Evolutionary conservation across 2,888 invertebrate species (phyloP).

Genomic region (Rhagophthalmus giganteus): DNA sequence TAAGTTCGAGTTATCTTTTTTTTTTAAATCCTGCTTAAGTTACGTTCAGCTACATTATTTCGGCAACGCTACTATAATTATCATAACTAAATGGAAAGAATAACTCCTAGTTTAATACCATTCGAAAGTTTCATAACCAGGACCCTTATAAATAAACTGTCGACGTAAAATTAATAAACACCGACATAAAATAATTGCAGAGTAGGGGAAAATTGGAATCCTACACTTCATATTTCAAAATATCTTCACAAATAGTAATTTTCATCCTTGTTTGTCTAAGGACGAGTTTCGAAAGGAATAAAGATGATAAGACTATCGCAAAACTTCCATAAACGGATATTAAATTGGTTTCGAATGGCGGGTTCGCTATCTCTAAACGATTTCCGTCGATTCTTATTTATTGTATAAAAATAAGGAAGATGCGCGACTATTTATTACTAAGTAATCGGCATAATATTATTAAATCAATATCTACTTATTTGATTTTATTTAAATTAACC

Average conservation of each 20-base stretch:
- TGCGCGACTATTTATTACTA: conserved; percentile 7
- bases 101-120: conserved; percentile 1
- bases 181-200: conserved; percentile 36
- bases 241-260: conserved; percentile 13
- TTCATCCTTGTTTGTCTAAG: conserved; percentile 16
- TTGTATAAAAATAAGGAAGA: conserved; percentile 23
- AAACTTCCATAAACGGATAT: conserved; percentile 42
- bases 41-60: too few species aligned
- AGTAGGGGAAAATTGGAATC: conserved; percentile 29
- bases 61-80: too few species aligned
- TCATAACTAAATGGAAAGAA: too few species aligned
- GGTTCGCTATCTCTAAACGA: conserved; percentile 41
- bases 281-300: conserved; percentile 7
- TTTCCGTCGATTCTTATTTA: conserved; percentile 39
- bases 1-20: too few species aligned
- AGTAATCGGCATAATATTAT: conserved; percentile 9
- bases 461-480: background rate
- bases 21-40: too few species aligned
- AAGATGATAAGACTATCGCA: conserved; percentile 12
- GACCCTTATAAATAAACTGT: conserved; percentile 30
- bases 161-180: conserved; percentile 36
- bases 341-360: conserved; percentile 46
- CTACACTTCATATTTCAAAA: conserved; percentile 28
- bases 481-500: background rate
- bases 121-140: conserved; percentile 19